phyloP scores from a whole-genome alignment of 2,797 vertebrate genomes.

The Microctenopoma steveboyesi region DNA sequence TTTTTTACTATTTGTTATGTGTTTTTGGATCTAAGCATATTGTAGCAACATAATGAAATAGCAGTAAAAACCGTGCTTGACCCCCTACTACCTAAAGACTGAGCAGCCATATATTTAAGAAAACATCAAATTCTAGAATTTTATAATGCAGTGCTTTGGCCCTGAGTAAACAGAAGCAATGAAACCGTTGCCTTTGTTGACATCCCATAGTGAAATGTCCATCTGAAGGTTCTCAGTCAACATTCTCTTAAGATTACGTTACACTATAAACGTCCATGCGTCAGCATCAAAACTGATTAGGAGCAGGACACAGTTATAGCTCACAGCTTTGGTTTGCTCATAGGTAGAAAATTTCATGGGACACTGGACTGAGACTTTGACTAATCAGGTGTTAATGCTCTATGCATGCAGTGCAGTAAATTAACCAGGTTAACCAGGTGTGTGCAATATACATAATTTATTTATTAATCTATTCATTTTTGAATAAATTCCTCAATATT shows the following conservation, averaged over 20 bases:
- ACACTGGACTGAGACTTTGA: constrained; percentile 1
- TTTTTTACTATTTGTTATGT: neutral
- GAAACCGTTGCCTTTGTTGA: constrained; percentile 7
- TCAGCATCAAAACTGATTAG: neutral
- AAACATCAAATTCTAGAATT: neutral
- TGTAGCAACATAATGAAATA: neutral
- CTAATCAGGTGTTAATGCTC: neutral
- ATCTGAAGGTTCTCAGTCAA: neutral
- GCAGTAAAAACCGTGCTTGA: neutral
- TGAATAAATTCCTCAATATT: too few relatives aligned
- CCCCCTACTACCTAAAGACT: neutral
- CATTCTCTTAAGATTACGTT: constrained; percentile 5
- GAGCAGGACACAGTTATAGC: neutral
- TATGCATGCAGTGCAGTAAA: neutral
- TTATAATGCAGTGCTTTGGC: neutral
- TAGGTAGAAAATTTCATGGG: neutral
- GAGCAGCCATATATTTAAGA: too few relatives aligned
- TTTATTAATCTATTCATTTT: neutral
- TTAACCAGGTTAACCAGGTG: neutral
- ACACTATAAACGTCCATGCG: neutral
- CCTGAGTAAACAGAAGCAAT: neutral
- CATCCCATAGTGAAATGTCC: neutral
- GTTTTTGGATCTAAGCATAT: neutral
- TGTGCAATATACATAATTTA: neutral
- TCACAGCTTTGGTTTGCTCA: constrained; percentile 8